A percentile compares a stretch with the other conserved stretches of the same genome.
Evolutionary conservation across 1,140 invertebrate genomes (phyloP).

Genomic region (Brachionus manjavacas): DNA sequence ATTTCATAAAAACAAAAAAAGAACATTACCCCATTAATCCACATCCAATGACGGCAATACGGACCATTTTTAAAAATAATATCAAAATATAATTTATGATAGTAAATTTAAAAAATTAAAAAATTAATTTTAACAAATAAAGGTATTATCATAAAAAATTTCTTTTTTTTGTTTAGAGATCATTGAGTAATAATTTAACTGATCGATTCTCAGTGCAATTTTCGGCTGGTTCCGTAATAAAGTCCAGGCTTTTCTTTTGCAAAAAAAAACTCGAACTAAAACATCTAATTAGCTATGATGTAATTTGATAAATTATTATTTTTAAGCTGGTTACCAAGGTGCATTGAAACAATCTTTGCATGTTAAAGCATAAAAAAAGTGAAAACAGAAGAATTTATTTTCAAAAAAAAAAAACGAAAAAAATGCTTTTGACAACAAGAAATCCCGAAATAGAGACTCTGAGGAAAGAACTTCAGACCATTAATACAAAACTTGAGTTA

Average conservation of each 20-base stretch:
- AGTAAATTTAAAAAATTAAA: not conserved
- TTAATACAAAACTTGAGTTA: not conserved
- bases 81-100: not conserved
- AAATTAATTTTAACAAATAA: not conserved
- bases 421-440: conserved; percentile 13
- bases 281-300: not conserved
- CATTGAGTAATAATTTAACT: not conserved
- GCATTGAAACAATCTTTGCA: conserved; percentile 4
- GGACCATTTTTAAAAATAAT: conserved; percentile 52
- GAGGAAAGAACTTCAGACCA: not conserved
- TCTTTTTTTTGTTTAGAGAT: not conserved
- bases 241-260: not conserved
- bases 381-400: not conserved
- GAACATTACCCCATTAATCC: conserved; percentile 58
- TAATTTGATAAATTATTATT: not conserved
- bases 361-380: not conserved
- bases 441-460: not conserved
- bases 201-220: not conserved
- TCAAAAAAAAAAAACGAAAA: not conserved
- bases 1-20: not conserved
- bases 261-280: not conserved
- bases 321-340: conserved; percentile 15
- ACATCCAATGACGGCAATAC: conserved; percentile 58
- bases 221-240: not conserved
- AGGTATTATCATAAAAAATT: conserved; percentile 17